Evolutionary conservation across 92 coral and sea anemone genomes (phyloP).

Genomic region (Nematostella vectensis): DNA sequence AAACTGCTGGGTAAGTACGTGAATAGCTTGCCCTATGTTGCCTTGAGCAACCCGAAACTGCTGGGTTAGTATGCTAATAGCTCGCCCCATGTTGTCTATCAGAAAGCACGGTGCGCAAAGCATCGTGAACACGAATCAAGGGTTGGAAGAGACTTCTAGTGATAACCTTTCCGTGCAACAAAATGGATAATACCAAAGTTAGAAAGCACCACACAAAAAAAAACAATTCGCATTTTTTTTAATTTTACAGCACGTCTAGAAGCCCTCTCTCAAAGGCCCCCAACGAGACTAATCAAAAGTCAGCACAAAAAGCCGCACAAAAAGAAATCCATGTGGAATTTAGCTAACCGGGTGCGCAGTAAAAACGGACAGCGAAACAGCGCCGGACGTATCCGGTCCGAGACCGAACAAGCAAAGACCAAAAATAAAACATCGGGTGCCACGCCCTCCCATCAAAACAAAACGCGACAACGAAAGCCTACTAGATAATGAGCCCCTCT

Average conservation of each 20-base stretch:
- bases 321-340: conserved; percentile 56
- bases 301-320: too few species aligned
- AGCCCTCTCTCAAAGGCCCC: too few species aligned
- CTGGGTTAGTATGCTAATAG: too few species aligned
- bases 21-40: too few species aligned
- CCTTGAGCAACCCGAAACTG: too few species aligned
- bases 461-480: conserved; percentile 17
- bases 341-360: conserved; percentile 32
- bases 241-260: conserved; percentile 57
- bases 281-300: too few species aligned
- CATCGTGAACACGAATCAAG: too few species aligned
- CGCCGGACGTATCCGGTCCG: conserved; percentile 52
- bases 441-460: conserved; percentile 41
- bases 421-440: conserved; percentile 29
- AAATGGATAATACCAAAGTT: too few species aligned
- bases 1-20: conserved; percentile 48
- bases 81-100: too few species aligned
- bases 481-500: background rate
- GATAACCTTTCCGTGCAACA: too few species aligned
- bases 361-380: conserved; percentile 25
- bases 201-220: conserved; percentile 5
- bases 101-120: too few species aligned
- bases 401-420: conserved; percentile 31
- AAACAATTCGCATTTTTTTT: background rate
- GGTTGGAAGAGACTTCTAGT: too few species aligned